These are phyloP conservation scores for Sylvilagus floridanus DNA, from an alignment of 2,797 vertebrate genomes.

Conservation along the genomic window DNA sequence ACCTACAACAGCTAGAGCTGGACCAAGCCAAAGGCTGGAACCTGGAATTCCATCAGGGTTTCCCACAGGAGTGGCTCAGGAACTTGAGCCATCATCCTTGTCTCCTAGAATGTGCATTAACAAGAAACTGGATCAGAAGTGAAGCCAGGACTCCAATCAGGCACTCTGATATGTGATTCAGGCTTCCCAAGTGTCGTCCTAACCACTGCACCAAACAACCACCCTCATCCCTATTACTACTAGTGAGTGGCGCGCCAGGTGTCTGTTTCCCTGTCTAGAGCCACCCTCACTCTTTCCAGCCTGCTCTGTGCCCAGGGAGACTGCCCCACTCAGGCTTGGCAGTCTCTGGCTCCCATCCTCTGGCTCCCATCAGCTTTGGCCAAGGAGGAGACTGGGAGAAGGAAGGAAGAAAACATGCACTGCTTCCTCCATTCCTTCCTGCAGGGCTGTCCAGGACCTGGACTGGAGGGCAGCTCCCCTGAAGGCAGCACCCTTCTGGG, in stretches of 20 bases:
- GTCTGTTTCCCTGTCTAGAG: not conserved
- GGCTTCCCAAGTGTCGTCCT: too few relatives aligned
- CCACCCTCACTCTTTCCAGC: not conserved
- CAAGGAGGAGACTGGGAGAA: not conserved
- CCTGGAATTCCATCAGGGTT: too few relatives aligned
- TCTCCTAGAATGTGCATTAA: too few relatives aligned
- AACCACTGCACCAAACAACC: too few relatives aligned
- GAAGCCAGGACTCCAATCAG: too few relatives aligned
- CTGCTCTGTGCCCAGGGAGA: not conserved
- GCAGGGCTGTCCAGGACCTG: not conserved
- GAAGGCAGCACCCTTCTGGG: not conserved
- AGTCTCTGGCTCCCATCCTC: not conserved
- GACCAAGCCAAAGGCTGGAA: too few relatives aligned
- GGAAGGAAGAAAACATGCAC: not conserved
- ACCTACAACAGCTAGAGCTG: too few relatives aligned
- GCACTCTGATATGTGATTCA: too few relatives aligned
- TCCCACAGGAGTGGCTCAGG: too few relatives aligned
- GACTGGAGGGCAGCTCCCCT: not conserved
- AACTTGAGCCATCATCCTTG: too few relatives aligned
- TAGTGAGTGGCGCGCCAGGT: too few relatives aligned
- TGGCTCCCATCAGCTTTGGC: conserved; percentile 6
- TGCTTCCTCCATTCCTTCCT: not conserved
- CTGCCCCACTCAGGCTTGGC: not conserved
- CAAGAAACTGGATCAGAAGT: too few relatives aligned
- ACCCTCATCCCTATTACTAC: not conserved